Base-by-base conservation (phyloP, 2,888 invertebrate species). In the Clistopyga incitator region DNA sequence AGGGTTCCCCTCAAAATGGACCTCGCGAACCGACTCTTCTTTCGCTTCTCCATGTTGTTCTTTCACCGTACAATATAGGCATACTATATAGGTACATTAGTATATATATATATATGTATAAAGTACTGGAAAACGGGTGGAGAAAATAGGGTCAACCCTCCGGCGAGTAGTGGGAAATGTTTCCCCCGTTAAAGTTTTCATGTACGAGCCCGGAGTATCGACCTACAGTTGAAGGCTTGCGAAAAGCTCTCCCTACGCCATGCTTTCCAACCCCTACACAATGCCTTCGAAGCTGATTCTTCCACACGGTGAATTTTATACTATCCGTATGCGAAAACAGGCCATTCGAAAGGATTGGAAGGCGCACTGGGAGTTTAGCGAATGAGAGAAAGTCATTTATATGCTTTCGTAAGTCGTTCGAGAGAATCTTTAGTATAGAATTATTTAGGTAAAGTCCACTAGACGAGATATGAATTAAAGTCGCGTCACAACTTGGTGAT, bases 401-500 rank as follows among this genome's bases (percentile, higher is more conserved):
- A 18, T 50, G 15, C 42, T 74, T 59, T 59, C 34, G 61, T 59
- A 25, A 52, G 52, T 29, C 23, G 71, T 38, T 20, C 65, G 45
- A 47, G 38, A 56, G 47, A 74, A 56, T 3, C n/a, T 67, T 74
- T 65, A 84, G 78, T 71, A 81, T 74, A 29, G 64, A 84, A 83
- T 87, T 87, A 86, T 87, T 87, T 87, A 86, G 81, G 83, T 77
- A 64, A 64, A 52, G 47, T 18, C 38, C 78, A 64, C 64, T 59
- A 61, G 74, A 47, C 72, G 68, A 78, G 67, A 77, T 72, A 84
- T 84, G 79, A 84, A 86, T 88, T 86, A 86, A 86, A 86, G 82
- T 79, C 61, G 38, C 78, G 82, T 84, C 86, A 77, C 85, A 85
- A 75, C 82, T 85, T 54, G 77, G 77, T 72, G 82, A 82, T 81